Percentiles rank a stretch among this genome's conserved stretches.
Evolutionary conservation across 53 echinoderm and acorn worm species (phyloP).

Genomic region (Luidia sarsii): DNA sequence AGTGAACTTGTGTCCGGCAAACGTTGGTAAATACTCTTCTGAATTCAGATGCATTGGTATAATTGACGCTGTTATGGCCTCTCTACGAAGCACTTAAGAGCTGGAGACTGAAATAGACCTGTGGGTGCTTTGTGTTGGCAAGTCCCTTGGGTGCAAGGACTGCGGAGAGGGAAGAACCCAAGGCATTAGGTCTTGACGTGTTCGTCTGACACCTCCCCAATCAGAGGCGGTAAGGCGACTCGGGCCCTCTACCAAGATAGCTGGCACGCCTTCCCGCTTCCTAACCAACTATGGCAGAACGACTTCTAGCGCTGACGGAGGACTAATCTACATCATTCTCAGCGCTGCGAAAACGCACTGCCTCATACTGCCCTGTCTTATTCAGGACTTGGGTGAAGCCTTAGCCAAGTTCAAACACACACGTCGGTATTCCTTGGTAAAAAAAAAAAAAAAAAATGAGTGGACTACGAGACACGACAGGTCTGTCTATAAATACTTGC

Average conservation of each 20-base stretch:
- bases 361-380: neutral
- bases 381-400: neutral
- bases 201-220: neutral
- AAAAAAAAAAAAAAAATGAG: neutral
- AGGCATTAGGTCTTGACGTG: neutral
- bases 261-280: slow-evolving; percentile 31
- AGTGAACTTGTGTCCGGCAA: too few species aligned
- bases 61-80: too few species aligned
- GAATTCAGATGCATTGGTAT: too few species aligned
- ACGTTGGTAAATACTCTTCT: too few species aligned
- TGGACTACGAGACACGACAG: neutral
- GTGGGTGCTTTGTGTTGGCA: too few species aligned
- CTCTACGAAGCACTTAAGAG: too few species aligned
- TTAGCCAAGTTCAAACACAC: slow-evolving; percentile 27
- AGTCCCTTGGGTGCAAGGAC: neutral
- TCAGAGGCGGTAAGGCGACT: slow-evolving; percentile 19
- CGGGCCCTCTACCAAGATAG: slow-evolving; percentile 10
- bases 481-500: slow-evolving; percentile 35
- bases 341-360: neutral
- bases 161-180: neutral
- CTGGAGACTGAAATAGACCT: too few species aligned
- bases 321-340: neutral
- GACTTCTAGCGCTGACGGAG: slow-evolving; percentile 39
- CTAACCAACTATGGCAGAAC: slow-evolving; percentile 56
- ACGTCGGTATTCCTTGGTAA: slow-evolving; percentile 21